These are phyloP conservation scores for Drosophila sordidula DNA, from an alignment of 2,888 invertebrate species.

Conservation along the genomic window DNA sequence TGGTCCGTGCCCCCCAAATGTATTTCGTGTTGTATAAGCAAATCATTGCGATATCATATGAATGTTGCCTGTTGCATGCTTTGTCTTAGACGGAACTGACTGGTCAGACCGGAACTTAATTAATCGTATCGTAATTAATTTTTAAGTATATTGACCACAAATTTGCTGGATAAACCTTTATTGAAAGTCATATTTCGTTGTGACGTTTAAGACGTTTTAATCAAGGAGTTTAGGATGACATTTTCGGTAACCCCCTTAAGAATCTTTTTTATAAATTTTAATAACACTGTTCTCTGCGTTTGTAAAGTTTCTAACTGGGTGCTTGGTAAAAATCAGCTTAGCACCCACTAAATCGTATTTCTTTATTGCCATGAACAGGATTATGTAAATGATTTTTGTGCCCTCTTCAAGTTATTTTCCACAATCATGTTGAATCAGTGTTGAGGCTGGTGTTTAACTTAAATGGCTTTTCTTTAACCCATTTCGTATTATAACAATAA, in stretches of 20 bases:
- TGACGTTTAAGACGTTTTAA: too few relatives aligned
- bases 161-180: too few relatives aligned
- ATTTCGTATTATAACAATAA: slow-evolving; percentile 59
- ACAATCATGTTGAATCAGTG: slow-evolving; percentile 8
- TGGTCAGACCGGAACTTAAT: not conserved
- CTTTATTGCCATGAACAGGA: slow-evolving; percentile 6
- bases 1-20: slow-evolving; percentile 56
- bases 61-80: slow-evolving; percentile 1
- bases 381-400: slow-evolving; percentile 33
- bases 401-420: slow-evolving; percentile 15
- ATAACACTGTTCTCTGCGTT: not conserved
- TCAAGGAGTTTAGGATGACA: too few relatives aligned
- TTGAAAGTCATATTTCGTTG: too few relatives aligned
- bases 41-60: slow-evolving; percentile 9
- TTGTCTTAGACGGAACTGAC: not conserved
- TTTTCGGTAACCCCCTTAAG: too few relatives aligned
- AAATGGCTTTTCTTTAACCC: slow-evolving; percentile 51
- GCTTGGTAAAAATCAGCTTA: too few relatives aligned
- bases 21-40: slow-evolving; percentile 31
- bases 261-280: not conserved
- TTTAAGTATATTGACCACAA: too few relatives aligned
- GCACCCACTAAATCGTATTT: not conserved
- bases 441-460: slow-evolving; percentile 30
- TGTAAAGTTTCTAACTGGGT: not conserved
- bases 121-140: not conserved